Base-by-base conservation (phyloP, 2,797 vertebrate species). In the Hephaestus fuliginosus region DNA sequence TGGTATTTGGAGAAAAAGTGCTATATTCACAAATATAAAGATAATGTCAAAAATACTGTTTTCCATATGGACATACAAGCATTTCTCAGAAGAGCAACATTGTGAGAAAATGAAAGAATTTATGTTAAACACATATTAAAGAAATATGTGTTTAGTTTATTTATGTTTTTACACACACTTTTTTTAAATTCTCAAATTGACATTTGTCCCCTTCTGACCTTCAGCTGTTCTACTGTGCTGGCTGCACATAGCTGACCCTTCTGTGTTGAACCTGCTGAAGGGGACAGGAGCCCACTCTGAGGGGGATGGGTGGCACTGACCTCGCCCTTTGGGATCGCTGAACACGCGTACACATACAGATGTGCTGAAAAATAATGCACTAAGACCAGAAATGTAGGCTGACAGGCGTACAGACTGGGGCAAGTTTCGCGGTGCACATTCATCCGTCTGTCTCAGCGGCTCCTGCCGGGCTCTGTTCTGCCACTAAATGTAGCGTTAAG, bases 241-340 rank as follows among this genome's bases (percentile, higher is more conserved):
- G 64, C 74, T 70, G 65, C 64, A 76, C 78, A 28, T 39, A 63
- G 65, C 63, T 68, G 69, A 58, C 78, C 72, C 81, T 68, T 89
- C 80, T 85, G 80, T 75, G 67, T 43, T 60, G 25, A 75, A 48
- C 53, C 67, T 79, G 65, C 79, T 82, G 41, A 61, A 84, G 76
- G 76, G 83, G 61, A 78, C 66, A 73, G 61, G 65, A 78, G 72
- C 63, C 39, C 70, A 56, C 70, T 87, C 55, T 76, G 72, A 75
- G 67, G 43, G 83, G 83, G 74, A 86, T 80, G 65, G 78, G 86
- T 82, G 81, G 46, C 71, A 82, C 68, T 81, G 82, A 88, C 86
- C 78, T 85, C 69, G 70, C 61, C 75, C 77, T 30, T 67, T 70
- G 76, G 81, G 83, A 67, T 71, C 7, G 13, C 79, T 61, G 58